Evolutionary conservation across 2,888 invertebrate genomes (phyloP).

Genomic region (Nomada lathburiana): DNA sequence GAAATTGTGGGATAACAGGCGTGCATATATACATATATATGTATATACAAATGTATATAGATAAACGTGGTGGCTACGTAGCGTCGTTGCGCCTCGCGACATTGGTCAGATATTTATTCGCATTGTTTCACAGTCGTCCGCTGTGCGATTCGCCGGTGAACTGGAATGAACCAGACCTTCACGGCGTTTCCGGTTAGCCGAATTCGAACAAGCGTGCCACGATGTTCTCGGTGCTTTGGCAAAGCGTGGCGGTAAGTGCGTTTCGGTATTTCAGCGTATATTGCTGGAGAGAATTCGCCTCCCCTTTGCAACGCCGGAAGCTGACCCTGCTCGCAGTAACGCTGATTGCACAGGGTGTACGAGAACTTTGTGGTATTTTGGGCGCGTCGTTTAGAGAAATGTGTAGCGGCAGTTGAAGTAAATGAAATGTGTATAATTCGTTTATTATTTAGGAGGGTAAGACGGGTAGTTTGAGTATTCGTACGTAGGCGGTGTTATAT

Average conservation of each 20-base stretch:
- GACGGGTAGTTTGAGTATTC: no score
- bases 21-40: neutral
- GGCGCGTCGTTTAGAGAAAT: slow-evolving; percentile 1
- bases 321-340: neutral
- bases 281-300: slow-evolving; percentile 15
- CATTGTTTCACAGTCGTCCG: slow-evolving; percentile 76
- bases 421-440: neutral
- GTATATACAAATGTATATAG: slow-evolving; percentile 19
- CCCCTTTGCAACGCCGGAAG: neutral
- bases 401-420: neutral
- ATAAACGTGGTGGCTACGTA: slow-evolving; percentile 45
- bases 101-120: slow-evolving; percentile 76
- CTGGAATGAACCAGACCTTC: slow-evolving; percentile 32
- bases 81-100: slow-evolving; percentile 52
- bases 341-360: slow-evolving; percentile 15
- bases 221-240: slow-evolving; percentile 1
- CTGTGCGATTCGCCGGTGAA: slow-evolving; percentile 40
- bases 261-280: slow-evolving; percentile 8
- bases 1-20: slow-evolving; percentile 76
- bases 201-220: slow-evolving; percentile 23
- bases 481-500: neutral
- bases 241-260: neutral
- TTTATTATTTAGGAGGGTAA: no score
- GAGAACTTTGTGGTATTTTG: neutral
- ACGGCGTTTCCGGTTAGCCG: slow-evolving; percentile 22